Conservation (phyloP, 2,113 vertebrate genomes). For the Ramphastos sulfuratus region DNA sequence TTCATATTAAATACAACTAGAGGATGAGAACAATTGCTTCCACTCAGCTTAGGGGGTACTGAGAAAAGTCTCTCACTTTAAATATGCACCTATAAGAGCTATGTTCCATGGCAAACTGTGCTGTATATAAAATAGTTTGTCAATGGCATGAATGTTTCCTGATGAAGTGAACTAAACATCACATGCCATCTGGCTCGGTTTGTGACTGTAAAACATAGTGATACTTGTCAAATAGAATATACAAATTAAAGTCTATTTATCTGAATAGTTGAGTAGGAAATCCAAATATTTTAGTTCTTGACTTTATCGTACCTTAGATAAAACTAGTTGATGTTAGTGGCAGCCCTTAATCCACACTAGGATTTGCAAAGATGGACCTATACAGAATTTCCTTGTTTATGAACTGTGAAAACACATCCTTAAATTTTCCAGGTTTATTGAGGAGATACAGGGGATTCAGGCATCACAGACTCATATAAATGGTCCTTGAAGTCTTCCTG, state of each 20-base stretch:
- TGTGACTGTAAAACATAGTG: neutral
- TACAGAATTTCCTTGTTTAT: neutral
- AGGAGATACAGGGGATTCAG: neutral
- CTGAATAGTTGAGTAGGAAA: neutral
- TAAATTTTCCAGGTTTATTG: neutral
- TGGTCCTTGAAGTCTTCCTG: neutral
- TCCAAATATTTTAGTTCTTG: neutral
- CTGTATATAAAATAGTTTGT: neutral
- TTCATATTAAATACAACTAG: neutral
- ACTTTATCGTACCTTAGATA: neutral
- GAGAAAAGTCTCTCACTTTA: neutral
- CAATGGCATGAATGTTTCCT: neutral
- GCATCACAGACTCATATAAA: neutral
- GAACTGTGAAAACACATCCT: neutral
- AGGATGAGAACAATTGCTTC: neutral
- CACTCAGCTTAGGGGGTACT: neutral
- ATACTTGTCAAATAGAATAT: neutral
- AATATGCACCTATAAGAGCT: neutral
- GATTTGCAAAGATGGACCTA: neutral
- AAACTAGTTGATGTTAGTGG: neutral
- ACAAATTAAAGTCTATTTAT: neutral
- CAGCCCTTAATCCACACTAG: neutral
- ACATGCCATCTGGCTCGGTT: neutral
- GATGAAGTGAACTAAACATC: neutral
- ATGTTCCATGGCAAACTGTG: neutral